Evolutionary conservation across 1,140 invertebrate genomes (phyloP).

Genomic region (Drosophila quadrilineata): DNA sequence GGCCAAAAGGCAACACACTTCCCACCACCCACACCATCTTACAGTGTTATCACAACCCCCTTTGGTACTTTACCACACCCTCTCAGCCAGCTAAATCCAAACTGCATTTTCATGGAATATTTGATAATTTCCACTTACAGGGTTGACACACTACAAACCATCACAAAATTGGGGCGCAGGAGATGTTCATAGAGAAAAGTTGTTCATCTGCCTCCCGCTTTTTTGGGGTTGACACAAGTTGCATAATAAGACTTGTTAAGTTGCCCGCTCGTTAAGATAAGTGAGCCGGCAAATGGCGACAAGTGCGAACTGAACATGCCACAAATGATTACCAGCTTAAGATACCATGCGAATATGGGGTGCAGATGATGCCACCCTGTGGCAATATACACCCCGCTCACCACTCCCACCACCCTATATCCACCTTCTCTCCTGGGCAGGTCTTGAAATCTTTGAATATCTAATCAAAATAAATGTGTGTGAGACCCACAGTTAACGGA

Average conservation of each 20-base stretch:
- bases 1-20: constrained; percentile 36
- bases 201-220: constrained; percentile 43
- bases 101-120: constrained; percentile 61
- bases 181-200: too few species aligned
- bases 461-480: constrained; percentile 12
- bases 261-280: constrained; percentile 77
- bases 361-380: not conserved
- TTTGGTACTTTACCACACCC: constrained; percentile 8
- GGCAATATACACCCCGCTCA: too few species aligned
- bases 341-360: constrained; percentile 40
- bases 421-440: too few species aligned
- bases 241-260: constrained; percentile 79
- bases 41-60: not conserved
- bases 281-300: constrained; percentile 75
- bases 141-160: constrained; percentile 21
- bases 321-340: constrained; percentile 68
- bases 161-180: not conserved
- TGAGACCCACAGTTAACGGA: not conserved
- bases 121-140: constrained; percentile 60
- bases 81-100: constrained; percentile 13
- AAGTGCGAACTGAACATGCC: constrained; percentile 70
- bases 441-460: constrained; percentile 26
- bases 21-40: not conserved
- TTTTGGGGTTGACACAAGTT: constrained; percentile 53
- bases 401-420: too few species aligned